Percentiles rank a stretch among this genome's conserved stretches.
These are phyloP conservation scores for Coecobrya sp. DNA, from an alignment of 2,888 invertebrate genomes.

Conservation along the genomic window DNA sequence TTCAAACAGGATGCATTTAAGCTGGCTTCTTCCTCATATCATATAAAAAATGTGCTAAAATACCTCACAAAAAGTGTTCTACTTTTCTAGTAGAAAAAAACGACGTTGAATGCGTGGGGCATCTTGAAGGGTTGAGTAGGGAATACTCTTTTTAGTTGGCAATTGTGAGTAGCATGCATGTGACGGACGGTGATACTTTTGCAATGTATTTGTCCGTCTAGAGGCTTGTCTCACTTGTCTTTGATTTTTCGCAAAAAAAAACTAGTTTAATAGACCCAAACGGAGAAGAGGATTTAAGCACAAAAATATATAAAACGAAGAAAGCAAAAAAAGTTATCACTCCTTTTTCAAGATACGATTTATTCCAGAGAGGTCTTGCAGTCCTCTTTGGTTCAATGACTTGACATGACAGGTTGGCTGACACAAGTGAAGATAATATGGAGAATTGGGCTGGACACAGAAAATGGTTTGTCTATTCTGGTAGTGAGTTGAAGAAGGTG, in stretches of 20 bases:
- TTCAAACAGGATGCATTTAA: constrained; percentile 36
- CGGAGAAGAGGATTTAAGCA: constrained; percentile 26
- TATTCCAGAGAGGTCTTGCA: constrained; percentile 59
- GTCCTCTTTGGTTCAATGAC: constrained; percentile 67
- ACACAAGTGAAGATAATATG: constrained; percentile 79
- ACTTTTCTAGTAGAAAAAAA: neutral
- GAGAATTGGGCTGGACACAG: constrained; percentile 71
- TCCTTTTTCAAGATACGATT: constrained; percentile 53
- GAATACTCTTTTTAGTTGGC: neutral
- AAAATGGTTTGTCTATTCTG: constrained; percentile 49
- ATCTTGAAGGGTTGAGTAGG: neutral
- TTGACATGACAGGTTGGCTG: constrained; percentile 80
- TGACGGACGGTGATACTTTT: constrained; percentile 48
- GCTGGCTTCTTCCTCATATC: neutral
- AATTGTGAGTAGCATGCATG: constrained; percentile 45
- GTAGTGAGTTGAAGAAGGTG: constrained; percentile 29
- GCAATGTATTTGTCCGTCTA: constrained; percentile 60
- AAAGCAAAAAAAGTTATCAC: constrained; percentile 59
- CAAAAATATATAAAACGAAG: constrained; percentile 30
- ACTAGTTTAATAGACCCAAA: neutral
- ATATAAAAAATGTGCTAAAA: neutral
- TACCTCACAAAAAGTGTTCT: neutral
- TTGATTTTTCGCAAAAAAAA: constrained; percentile 55
- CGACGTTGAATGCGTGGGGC: neutral
- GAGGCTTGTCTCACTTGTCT: constrained; percentile 47